Evolutionary conservation across 2,797 vertebrate species (phyloP).

Genomic region (Ambastaia sidthimunki): DNA sequence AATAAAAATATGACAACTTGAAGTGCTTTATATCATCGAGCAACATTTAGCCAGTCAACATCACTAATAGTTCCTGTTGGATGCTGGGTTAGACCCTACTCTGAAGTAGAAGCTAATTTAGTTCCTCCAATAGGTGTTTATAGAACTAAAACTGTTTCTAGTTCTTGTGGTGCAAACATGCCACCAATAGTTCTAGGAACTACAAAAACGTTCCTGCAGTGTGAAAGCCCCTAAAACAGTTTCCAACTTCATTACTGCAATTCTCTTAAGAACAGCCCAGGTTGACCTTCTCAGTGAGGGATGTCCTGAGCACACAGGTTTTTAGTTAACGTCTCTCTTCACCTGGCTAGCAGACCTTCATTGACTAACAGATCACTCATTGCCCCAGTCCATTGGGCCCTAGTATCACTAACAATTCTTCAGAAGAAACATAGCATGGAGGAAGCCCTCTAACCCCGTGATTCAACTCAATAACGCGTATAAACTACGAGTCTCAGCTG

Average conservation of each 20-base stretch:
- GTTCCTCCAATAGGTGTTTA: too few relatives aligned
- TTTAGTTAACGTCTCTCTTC: conserved; percentile 28
- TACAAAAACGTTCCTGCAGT: too few relatives aligned
- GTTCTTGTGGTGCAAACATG: too few relatives aligned
- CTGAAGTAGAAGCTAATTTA: too few relatives aligned
- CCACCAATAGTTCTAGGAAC: too few relatives aligned
- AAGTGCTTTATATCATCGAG: too few relatives aligned
- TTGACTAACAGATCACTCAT: conserved; percentile 37
- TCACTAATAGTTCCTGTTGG: too few relatives aligned
- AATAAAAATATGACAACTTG: too few relatives aligned
- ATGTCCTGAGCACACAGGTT: conserved; percentile 28
- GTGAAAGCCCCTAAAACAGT: background rate
- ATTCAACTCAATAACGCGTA: conserved; percentile 41
- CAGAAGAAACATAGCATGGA: conserved; percentile 44
- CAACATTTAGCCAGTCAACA: too few relatives aligned
- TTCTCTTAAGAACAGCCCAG: conserved; percentile 1
- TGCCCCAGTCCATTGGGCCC: conserved; percentile 25
- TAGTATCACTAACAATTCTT: conserved; percentile 32
- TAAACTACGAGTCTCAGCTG: conserved; percentile 31
- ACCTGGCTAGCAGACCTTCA: conserved; percentile 18
- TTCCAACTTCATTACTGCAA: background rate
- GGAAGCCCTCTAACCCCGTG: conserved; percentile 35
- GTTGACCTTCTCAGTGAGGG: conserved; percentile 19
- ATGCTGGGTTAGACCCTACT: too few relatives aligned
- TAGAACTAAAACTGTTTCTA: too few relatives aligned